Evolutionary conservation across 1,140 invertebrate species (phyloP), one percentile per base, ranked within the genome.

Genomic region (Penaeus indicus): DNA sequence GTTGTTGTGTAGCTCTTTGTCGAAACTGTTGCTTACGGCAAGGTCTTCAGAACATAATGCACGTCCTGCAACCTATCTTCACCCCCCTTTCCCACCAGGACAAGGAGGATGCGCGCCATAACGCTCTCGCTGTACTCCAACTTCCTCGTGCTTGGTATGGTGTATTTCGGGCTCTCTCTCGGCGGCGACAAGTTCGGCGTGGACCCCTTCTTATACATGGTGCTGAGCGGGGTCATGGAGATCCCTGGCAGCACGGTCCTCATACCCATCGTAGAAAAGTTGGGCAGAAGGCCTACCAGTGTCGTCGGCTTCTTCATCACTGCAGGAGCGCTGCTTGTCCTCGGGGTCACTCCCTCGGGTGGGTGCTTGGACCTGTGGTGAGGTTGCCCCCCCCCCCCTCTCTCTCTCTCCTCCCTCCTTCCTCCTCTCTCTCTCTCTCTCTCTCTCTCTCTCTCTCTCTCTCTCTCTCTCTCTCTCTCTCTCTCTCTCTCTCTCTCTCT

Each of bases 351-450:
- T 54, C 27, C 27, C 38, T 32, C 27, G 5, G 72, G 72, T 75
- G 42, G 21, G 5, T 75, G 10, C 18, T 5, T 4, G 18, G 18
- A 3, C 25, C 0, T 27, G 21, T 5, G 25, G 22, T 32, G 10
- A 1, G 25, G 69, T 54, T n/a, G 64, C n/a, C 22, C 19, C 32
- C 2, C 11, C 13, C 13, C 18, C 21, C 32, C 27, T n/a, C 54
- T 0, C 25, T 61, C 80, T 63, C 61, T 64, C 0, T 32, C 61
- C 61, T 83, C 80, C 32, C 61, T 63, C 61, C 25, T 22, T 83
- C 80, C 64, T n/a, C 64, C 80, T 83, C n/a, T 83, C 81, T 83
- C 81, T 63, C n/a, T 83, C 81, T 83, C 61, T 83, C 81, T 64
- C 61, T 83, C 61, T 63, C 81, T 83, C 21, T 63, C 81, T 64